phyloP scores from a whole-genome alignment of 2,113 vertebrate genomes.

The Drymodes brunneopygia region DNA sequence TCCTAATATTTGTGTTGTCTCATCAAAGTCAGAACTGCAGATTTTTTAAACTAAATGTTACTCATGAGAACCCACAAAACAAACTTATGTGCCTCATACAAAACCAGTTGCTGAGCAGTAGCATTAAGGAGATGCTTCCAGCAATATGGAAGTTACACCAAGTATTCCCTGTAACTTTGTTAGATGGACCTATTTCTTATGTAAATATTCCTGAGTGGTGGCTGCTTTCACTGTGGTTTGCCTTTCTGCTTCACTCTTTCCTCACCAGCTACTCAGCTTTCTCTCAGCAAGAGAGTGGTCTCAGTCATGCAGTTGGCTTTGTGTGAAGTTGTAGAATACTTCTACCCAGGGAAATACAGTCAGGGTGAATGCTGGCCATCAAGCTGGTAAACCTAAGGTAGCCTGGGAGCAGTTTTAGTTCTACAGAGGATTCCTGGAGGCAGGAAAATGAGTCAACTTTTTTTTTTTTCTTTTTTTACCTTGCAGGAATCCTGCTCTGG shows the following conservation, averaged over 20 bases:
- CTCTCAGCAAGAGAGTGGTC: background rate
- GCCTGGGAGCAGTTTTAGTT: background rate
- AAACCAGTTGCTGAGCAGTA: background rate
- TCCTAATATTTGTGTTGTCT: background rate
- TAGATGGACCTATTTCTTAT: background rate
- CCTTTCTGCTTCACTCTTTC: background rate
- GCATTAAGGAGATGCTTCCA: background rate
- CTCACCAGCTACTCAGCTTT: background rate
- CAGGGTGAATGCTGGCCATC: background rate
- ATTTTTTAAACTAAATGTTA: background rate
- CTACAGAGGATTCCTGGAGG: background rate
- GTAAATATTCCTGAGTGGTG: background rate
- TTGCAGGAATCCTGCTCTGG: conserved; percentile 91
- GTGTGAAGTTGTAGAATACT: background rate
- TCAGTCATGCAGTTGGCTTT: background rate
- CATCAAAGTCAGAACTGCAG: fast-evolving
- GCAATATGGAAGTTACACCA: background rate
- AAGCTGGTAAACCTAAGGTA: background rate
- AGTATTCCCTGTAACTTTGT: background rate
- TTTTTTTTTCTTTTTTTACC: background rate
- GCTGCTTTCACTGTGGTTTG: background rate
- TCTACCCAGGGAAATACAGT: background rate
- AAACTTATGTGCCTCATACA: background rate
- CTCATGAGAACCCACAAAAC: background rate
- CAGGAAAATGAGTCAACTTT: background rate